Evolutionary conservation across 2,797 vertebrate genomes (phyloP), one percentile per base, ranked within the genome.

Genomic region (Streptopelia turtur): DNA sequence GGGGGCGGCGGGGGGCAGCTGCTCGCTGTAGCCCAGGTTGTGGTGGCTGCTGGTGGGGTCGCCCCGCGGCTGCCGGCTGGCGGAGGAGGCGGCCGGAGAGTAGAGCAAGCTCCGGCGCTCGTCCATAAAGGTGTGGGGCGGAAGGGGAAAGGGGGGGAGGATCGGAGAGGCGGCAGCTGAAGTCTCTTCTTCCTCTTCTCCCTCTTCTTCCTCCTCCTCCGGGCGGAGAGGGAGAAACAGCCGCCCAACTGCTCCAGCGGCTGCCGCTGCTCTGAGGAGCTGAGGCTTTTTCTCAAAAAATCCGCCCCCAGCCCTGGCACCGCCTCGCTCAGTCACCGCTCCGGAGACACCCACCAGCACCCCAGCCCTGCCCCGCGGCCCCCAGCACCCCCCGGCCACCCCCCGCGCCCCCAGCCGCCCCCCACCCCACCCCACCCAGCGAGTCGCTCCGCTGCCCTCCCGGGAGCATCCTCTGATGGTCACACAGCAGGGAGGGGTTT

Each of bases 51-150:
- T 96, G 89, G 8, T 37, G 76, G 97, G 94, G 94, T 70, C 57
- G 37, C 93, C 94, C 91, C 94, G 72, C 35, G 85, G 79, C 39
- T 87, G 94, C 79, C 68, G 96, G 90, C 97, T 92, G 94, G 96
- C 78, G 79, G 97, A 97, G 97, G 98, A 89, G 98, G 98, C 96
- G 97, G 98, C 97, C 22, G 99, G 98, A 52, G 98, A 98, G 95
- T 97, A 96, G 93, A 98, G 98, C 93, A 98, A 98, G 97, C 98
- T 97, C 96, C 96, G 98, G 94, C 97, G 98, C 95, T 99, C 98
- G 97, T 99, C 99, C 99, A 99, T 99, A 98, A 98, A 93, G 83
- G 95, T 90, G 97, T 92, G 97, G 95, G 92, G 96, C 87, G 96
- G 97, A 96, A 84, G 97, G 97, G 97, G 97, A 66, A 43, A 47